phyloP scores from a whole-genome alignment of 2,797 vertebrate species.

The Chelidonichthys spinosus region DNA sequence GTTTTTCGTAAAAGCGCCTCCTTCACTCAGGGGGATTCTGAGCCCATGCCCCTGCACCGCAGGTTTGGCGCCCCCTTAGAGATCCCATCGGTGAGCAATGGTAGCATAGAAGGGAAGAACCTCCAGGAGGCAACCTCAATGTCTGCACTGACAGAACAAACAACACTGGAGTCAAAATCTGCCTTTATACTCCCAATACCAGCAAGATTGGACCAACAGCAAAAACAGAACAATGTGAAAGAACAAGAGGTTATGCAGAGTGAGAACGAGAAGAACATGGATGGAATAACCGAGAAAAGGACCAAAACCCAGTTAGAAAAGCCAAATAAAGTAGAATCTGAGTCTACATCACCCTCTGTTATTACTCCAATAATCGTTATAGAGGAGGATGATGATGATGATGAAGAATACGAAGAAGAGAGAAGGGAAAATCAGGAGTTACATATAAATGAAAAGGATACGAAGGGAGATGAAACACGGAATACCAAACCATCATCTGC shows the following conservation, averaged over 20 bases:
- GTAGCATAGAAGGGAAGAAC: conserved; percentile 75
- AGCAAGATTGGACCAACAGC: conserved; percentile 61
- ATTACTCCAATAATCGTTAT: conserved; percentile 72
- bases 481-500: conserved; percentile 53
- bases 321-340: conserved; percentile 35
- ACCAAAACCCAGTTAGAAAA: conserved; percentile 58
- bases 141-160: conserved; percentile 87
- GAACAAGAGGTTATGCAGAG: conserved; percentile 27
- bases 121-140: conserved; percentile 90
- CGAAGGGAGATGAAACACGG: conserved; percentile 18
- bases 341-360: conserved; percentile 48
- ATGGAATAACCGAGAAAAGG: conserved; percentile 48
- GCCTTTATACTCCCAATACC: conserved; percentile 54
- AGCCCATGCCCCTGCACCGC: conserved; percentile 90
- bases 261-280: conserved; percentile 35
- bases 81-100: conserved; percentile 85
- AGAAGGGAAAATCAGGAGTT: conserved; percentile 49
- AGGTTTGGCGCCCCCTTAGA: conserved; percentile 92
- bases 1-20: conserved; percentile 92
- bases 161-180: conserved; percentile 60
- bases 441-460: conserved; percentile 32
- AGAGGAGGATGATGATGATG: conserved; percentile 64
- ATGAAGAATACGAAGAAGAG: conserved; percentile 53
- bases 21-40: conserved; percentile 90
- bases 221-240: conserved; percentile 39